Conservation (phyloP, 2,888 invertebrate species). For the Globia sparganii region DNA sequence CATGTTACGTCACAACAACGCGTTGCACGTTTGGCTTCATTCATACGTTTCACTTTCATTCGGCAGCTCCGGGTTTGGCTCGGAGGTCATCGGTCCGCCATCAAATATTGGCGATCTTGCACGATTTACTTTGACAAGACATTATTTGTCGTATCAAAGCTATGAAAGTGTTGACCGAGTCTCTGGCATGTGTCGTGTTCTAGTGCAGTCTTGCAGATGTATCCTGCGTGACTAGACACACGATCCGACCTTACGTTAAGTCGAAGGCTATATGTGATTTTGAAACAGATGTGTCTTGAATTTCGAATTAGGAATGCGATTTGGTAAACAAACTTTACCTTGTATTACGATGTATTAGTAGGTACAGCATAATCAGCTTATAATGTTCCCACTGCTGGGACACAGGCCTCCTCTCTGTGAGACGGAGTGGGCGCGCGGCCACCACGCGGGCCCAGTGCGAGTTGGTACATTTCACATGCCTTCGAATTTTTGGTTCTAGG, state of each 20-base stretch:
- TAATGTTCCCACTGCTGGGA: too few relatives aligned
- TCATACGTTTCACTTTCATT: constrained; percentile 58
- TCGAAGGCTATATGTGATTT: constrained; percentile 37
- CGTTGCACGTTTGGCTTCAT: constrained; percentile 20
- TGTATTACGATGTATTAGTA: background rate
- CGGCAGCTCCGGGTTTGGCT: constrained; percentile 31
- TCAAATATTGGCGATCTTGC: constrained; percentile 4
- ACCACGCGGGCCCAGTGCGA: too few relatives aligned
- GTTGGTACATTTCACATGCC: too few relatives aligned
- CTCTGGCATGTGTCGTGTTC: background rate
- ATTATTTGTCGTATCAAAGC: background rate
- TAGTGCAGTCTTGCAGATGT: background rate
- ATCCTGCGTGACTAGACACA: constrained; percentile 32
- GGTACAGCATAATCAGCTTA: background rate
- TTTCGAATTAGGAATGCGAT: constrained; percentile 18
- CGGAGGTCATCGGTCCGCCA: constrained; percentile 40
- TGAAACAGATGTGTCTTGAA: constrained; percentile 33
- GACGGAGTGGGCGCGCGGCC: background rate
- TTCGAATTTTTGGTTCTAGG: too few relatives aligned
- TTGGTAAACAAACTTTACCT: constrained; percentile 40
- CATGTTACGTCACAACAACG: constrained; percentile 14
- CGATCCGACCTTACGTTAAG: constrained; percentile 15
- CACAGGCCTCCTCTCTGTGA: too few relatives aligned
- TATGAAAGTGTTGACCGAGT: background rate
- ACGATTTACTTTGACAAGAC: background rate